Conservation (phyloP, 23 tunicate genomes). For the Trididemnum clinides region DNA sequence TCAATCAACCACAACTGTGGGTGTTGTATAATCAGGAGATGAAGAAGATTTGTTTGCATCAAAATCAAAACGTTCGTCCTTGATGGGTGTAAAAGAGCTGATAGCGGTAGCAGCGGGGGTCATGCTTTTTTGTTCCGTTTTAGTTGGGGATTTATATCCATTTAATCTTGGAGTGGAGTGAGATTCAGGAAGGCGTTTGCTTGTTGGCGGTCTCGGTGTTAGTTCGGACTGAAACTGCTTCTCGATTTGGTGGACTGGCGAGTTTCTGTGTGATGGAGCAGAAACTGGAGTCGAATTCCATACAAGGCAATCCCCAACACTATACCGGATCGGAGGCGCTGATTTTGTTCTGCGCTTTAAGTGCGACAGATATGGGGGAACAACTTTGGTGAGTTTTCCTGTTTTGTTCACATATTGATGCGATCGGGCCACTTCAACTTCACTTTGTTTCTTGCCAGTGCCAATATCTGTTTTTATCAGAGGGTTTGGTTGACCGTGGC, state of each 20-base stretch:
- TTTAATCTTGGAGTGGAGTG: neutral
- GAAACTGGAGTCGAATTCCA: constrained; percentile 50
- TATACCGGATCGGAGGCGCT: constrained; percentile 68
- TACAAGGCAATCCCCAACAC: constrained; percentile 78
- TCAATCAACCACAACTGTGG: constrained; percentile 3
- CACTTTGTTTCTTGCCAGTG: constrained; percentile 57
- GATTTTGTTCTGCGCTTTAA: constrained; percentile 66
- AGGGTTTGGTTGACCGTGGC: constrained; percentile 88
- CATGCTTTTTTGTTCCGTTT: constrained; percentile 34
- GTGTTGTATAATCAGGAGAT: neutral
- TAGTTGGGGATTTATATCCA: neutral
- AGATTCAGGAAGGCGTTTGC: neutral
- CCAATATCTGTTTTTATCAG: constrained; percentile 68
- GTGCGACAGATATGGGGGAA: constrained; percentile 73
- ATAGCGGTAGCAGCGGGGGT: constrained; percentile 86
- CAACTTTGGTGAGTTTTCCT: constrained; percentile 52
- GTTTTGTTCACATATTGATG: constrained; percentile 70
- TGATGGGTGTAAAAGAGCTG: constrained; percentile 42
- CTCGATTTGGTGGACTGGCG: neutral
- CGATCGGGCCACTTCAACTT: constrained; percentile 43
- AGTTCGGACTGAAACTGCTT: neutral
- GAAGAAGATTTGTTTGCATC: neutral
- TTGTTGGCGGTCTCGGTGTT: neutral
- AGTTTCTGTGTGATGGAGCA: neutral
- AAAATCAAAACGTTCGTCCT: too few relatives aligned